Conservation (phyloP, 2,888 invertebrate genomes). For the Orthosia incerta region DNA sequence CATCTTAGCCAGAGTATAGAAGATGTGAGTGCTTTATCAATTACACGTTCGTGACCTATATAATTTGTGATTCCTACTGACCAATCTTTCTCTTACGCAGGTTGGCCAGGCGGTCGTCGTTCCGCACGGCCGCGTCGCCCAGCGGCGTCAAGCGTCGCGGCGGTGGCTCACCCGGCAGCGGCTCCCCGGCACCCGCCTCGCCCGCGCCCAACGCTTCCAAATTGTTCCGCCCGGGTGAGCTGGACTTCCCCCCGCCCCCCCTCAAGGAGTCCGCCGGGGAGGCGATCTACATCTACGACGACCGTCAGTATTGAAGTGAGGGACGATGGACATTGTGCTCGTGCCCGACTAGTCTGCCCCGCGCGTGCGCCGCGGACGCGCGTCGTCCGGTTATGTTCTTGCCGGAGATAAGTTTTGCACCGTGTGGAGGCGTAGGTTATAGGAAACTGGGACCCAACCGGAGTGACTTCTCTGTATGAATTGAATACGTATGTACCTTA, state of each 20-base stretch:
- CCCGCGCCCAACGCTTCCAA: conserved; percentile 89
- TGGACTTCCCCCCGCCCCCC: conserved; percentile 87
- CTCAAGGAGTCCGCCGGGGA: conserved; percentile 93
- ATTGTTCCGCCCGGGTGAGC: conserved; percentile 86
- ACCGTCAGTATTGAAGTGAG: conserved; percentile 84
- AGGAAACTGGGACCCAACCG: conserved; percentile 84
- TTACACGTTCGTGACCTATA: neutral
- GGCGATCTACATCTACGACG: conserved; percentile 91
- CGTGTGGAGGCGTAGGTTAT: conserved; percentile 75
- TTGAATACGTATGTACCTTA: conserved; percentile 66
- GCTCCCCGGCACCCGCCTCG: conserved; percentile 86
- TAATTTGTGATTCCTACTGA: neutral
- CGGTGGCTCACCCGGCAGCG: conserved; percentile 84
- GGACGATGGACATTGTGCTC: conserved; percentile 59
- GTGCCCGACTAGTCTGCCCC: conserved; percentile 71
- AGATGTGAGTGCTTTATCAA: neutral
- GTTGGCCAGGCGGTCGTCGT: conserved; percentile 93
- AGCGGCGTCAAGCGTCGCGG: conserved; percentile 88
- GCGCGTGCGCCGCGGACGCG: conserved; percentile 49
- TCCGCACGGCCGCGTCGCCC: conserved; percentile 88
- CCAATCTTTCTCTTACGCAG: conserved; percentile 73
- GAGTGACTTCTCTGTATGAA: conserved; percentile 73
- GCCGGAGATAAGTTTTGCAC: conserved; percentile 65
- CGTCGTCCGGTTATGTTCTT: conserved; percentile 62
- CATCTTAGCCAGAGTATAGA: neutral